These are phyloP conservation scores for Nipponia nippon DNA, from an alignment of 2,113 vertebrate genomes.

Conservation along the genomic window DNA sequence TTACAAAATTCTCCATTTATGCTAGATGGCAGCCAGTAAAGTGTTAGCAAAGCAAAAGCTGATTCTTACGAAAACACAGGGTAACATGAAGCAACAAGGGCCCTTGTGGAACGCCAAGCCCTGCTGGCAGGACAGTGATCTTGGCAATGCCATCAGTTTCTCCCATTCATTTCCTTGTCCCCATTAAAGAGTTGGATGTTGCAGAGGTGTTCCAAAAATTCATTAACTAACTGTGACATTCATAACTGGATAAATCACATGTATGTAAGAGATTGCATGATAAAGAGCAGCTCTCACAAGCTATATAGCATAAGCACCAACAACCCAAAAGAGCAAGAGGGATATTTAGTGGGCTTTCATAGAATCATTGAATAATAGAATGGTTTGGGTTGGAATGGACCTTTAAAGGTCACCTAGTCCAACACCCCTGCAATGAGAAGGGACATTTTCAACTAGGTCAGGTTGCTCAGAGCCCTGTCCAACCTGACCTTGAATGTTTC, in stretches of 20 bases:
- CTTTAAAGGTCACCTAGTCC: background rate
- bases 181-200: background rate
- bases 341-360: background rate
- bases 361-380: background rate
- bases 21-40: background rate
- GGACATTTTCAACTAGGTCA: background rate
- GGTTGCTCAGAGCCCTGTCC: background rate
- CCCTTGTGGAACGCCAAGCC: background rate
- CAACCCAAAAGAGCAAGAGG: background rate
- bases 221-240: background rate
- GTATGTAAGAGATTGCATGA: background rate
- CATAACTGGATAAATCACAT: background rate
- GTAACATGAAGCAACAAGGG: background rate
- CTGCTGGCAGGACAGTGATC: background rate
- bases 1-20: background rate
- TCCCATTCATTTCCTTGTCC: background rate
- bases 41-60: background rate
- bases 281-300: background rate
- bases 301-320: background rate
- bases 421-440: fast-evolving
- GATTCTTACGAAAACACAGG: background rate
- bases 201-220: background rate
- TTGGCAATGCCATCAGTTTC: background rate
- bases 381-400: background rate
- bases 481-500: background rate